Evolutionary conservation across 2,113 vertebrate species (phyloP), one percentile per base, ranked within the genome.

Genomic region (Pedetes capensis): DNA sequence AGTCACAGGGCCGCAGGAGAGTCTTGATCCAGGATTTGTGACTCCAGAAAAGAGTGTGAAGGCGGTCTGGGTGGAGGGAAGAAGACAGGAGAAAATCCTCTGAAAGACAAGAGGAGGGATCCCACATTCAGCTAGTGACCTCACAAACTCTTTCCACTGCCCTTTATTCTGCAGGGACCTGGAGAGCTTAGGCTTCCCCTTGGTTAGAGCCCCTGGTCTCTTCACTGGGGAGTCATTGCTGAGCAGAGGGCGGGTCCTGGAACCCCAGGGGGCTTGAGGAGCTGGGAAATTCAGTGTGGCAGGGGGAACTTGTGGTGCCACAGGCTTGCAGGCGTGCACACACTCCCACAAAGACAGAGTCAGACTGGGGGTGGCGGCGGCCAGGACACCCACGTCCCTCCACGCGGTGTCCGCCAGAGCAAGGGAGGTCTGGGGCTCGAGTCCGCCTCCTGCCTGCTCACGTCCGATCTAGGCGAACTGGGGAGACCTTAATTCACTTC

Each of bases 51-150:
- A 14, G 23, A 6, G 64, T 47, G 14, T 27, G 37, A 47, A 5
- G 16, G 16, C 16, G 13, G 34, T 63, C 20, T 4, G 5, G 13
- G 18, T 6, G 23, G 16, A 4, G 0, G 4, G 1, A 16, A 25
- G n/a, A 20, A n/a, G 27, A 0, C 25, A 25, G 6, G 39, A 9
- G 12, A 1, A 16, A 27, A 27, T 1, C 32, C 17, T 13, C 0
- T 0, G 27, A 12, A 37, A 8, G 27, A 8, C 23, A 4, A 11
- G 44, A 8, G 37, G 3, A 4, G 44, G 23, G 1, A 25, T 51
- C 6, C 5, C 6, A 12, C 18, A 11, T 0, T 17, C 25, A 44
- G 22, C n/a, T n/a, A 11, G 3, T 39, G 34, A 55, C 5, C 16
- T 18, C 34, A 37, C 5, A 4, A 79, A 20, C 27, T 68, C 91